phyloP scores from a whole-genome alignment of 2,888 invertebrate species.

The Phalera bucephala region DNA sequence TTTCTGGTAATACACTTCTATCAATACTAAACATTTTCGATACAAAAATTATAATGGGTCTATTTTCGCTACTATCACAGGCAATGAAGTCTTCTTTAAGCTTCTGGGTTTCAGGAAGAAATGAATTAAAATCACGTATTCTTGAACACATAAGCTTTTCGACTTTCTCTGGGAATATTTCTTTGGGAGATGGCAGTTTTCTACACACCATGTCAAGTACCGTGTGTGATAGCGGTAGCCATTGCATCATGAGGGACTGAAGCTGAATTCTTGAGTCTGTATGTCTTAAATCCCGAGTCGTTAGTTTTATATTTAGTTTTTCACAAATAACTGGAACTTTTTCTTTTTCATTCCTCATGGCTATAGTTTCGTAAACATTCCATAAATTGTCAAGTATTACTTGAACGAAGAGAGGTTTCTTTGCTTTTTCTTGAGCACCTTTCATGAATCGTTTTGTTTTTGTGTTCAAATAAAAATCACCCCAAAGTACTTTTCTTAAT shows the following conservation, averaged over 20 bases:
- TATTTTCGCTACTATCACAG: constrained; percentile 85
- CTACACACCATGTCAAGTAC: constrained; percentile 92
- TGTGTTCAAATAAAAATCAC: constrained; percentile 94
- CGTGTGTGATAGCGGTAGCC: constrained; percentile 93
- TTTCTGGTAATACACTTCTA: constrained; percentile 88
- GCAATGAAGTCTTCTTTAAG: constrained; percentile 87
- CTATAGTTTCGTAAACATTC: constrained; percentile 93
- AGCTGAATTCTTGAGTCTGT: constrained; percentile 91
- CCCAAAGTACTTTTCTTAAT: constrained; percentile 94
- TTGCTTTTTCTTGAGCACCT: constrained; percentile 96
- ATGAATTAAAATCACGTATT: constrained; percentile 85
- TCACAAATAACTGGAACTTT: constrained; percentile 88
- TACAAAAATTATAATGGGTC: constrained; percentile 88
- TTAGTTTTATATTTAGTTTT: constrained; percentile 89
- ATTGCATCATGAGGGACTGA: constrained; percentile 92
- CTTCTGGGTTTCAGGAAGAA: constrained; percentile 86
- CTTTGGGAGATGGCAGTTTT: constrained; percentile 91
- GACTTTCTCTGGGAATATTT: constrained; percentile 89
- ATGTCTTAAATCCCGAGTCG: constrained; percentile 89
- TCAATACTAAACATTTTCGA: constrained; percentile 97
- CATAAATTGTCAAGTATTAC: constrained; percentile 95
- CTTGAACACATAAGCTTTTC: constrained; percentile 92
- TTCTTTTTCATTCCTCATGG: constrained; percentile 88
- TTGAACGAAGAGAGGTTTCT: constrained; percentile 96
- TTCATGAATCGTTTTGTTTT: constrained; percentile 92